phyloP scores from a whole-genome alignment of 1,140 invertebrate species.

The Zaprionus camerounensis region DNA sequence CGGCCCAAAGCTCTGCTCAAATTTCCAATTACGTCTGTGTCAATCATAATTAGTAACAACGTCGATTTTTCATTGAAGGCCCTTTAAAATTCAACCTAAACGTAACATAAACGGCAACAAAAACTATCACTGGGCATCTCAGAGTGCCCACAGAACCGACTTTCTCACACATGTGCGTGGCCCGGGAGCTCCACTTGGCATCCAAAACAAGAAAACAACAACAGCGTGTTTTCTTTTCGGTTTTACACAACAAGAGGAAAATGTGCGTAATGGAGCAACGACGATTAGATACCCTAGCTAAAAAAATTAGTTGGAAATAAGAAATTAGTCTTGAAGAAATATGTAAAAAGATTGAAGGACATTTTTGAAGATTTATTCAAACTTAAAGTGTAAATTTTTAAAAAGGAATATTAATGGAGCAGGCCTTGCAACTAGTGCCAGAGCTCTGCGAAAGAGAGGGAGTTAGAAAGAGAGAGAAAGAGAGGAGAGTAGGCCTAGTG shows the following conservation, averaged over 20 bases:
- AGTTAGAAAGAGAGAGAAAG: too few species aligned
- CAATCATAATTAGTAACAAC: constrained; percentile 84
- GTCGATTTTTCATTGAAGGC: constrained; percentile 80
- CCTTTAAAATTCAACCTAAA: constrained; percentile 61
- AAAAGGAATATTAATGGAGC: neutral
- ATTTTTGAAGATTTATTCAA: neutral
- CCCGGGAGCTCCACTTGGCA: constrained; percentile 58
- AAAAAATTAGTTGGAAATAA: neutral
- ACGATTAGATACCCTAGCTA: constrained; percentile 12
- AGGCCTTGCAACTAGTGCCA: constrained; percentile 21
- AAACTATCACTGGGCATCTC: constrained; percentile 14
- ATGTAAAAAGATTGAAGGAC: neutral
- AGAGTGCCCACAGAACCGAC: constrained; percentile 45
- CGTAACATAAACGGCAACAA: constrained; percentile 51
- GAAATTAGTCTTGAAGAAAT: neutral
- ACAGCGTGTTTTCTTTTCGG: constrained; percentile 35
- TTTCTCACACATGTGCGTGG: constrained; percentile 76
- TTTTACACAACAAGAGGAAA: neutral
- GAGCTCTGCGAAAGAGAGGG: neutral
- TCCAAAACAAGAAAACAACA: constrained; percentile 25
- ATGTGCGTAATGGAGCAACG: neutral
- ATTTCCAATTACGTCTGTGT: constrained; percentile 84
- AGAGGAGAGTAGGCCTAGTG: too few species aligned
- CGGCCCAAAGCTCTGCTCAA: constrained; percentile 74
- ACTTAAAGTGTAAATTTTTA: neutral